A percentile compares a stretch with the other conserved stretches of the same genome.
These are phyloP conservation scores for Hedya salicella DNA, from an alignment of 2,888 invertebrate genomes.

Conservation along the genomic window DNA sequence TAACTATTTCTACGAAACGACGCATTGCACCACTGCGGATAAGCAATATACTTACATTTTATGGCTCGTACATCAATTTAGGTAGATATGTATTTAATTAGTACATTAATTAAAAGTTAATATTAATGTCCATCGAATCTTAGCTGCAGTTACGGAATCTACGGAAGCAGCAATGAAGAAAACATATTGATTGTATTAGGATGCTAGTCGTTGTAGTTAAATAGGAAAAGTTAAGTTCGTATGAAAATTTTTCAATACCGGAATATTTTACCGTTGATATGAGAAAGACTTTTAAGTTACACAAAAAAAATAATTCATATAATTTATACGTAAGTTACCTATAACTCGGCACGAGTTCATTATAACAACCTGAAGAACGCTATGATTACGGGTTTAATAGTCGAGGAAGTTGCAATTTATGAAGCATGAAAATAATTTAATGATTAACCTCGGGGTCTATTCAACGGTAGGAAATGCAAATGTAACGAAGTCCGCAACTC, in stretches of 20 bases:
- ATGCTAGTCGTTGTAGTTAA: too few relatives aligned
- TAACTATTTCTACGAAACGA: neutral
- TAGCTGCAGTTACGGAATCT: too few relatives aligned
- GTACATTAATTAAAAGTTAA: neutral
- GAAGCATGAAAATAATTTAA: constrained; percentile 39
- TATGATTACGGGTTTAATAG: constrained; percentile 35
- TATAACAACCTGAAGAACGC: constrained; percentile 32
- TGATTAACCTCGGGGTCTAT: constrained; percentile 29
- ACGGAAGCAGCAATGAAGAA: too few relatives aligned
- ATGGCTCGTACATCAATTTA: neutral
- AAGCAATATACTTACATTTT: neutral
- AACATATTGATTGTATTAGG: too few relatives aligned
- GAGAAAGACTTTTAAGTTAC: neutral
- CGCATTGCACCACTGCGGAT: constrained; percentile 1
- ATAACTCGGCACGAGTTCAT: constrained; percentile 29
- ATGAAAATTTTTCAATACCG: too few relatives aligned
- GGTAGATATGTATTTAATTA: neutral
- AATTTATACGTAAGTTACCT: constrained; percentile 29
- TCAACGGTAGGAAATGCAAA: constrained; percentile 45
- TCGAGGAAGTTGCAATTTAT: constrained; percentile 40
- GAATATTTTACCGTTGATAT: too few relatives aligned
- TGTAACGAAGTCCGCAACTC: constrained; percentile 53
- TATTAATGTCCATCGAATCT: neutral
- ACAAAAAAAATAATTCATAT: constrained; percentile 17
- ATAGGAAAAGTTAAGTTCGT: too few relatives aligned